Evolutionary conservation across 2,888 invertebrate species (phyloP), one percentile per base, ranked within the genome.

Genomic region (Stenchaetothrips biformis): DNA sequence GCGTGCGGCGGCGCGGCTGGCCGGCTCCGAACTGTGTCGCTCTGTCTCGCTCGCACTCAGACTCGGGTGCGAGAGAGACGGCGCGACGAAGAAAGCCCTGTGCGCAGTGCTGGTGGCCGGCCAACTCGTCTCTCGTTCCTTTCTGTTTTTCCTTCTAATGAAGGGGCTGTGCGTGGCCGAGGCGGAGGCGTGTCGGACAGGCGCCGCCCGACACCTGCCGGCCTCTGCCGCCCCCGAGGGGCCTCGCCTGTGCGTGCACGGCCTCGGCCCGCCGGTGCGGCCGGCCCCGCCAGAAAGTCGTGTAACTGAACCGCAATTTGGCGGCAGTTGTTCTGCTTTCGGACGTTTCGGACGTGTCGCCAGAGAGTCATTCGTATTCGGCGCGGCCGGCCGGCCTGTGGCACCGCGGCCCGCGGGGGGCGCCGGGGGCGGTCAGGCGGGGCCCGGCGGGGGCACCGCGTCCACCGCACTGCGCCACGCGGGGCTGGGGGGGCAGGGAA

Each of bases 291-390:
- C 37, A 37, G 37, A 37, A 37, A 37, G 37, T 37, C 37, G 37
- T 37, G 37, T 37, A 37, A 37, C 37, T 37, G 37, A 37, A 37
- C 37, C 37, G 37, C 37, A 37, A 37, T 37, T 37, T 37, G 37
- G 37, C 37, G 37, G 37, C 37, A 37, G 37, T 37, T 37, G 37
- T 37, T 37, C 37, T 37, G 37, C 37, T 37, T 37, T 37, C 37
- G 37, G 37, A 37, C 37, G 37, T 37, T 37, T 37, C 37, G 2
- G 21, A 9, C 25, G 11, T 25, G 67, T 74, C 67, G 25, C 67
- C 67, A 74, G 67, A 74, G 67, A 74, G 21, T 25, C 67, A 74
- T 74, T 74, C 67, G 67, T 74, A 74, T 74, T 74, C 67, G 67
- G 67, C 37, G 37, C 37, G 37, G 37, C 37, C 37, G 37, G 37